Percentiles rank a stretch among this genome's conserved stretches.
These are phyloP conservation scores for Prostheceraeus crozeri DNA, from an alignment of 2,888 invertebrate species.

Conservation along the genomic window DNA sequence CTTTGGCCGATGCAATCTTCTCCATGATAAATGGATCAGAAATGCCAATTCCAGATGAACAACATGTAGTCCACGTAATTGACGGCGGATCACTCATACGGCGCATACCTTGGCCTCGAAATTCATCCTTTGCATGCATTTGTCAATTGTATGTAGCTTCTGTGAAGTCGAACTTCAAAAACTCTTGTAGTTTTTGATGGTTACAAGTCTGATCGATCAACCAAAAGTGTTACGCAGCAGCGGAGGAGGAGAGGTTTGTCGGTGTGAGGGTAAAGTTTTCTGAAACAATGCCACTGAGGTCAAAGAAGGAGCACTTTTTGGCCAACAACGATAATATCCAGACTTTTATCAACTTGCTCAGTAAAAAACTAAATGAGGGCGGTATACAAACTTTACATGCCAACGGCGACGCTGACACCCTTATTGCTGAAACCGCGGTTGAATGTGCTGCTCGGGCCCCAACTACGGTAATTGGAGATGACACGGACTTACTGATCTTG, in stretches of 20 bases:
- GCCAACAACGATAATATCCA: conserved; percentile 44
- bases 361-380: too few species aligned
- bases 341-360: conserved; percentile 41
- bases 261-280: conserved; percentile 40
- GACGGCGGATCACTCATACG: background rate
- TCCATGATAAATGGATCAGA: too few species aligned
- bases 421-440: conserved; percentile 43
- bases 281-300: conserved; percentile 38
- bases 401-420: conserved; percentile 43
- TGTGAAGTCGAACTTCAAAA: conserved; percentile 13
- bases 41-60: too few species aligned
- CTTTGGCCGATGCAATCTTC: conserved; percentile 42
- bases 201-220: conserved; percentile 20
- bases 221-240: conserved; percentile 21
- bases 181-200: conserved; percentile 29
- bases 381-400: conserved; percentile 40
- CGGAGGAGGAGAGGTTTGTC: conserved; percentile 25
- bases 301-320: conserved; percentile 43
- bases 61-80: too few species aligned
- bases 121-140: background rate
- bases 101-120: conserved; percentile 42
- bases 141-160: conserved; percentile 12
- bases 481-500: conserved; percentile 44
- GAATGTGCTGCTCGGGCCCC: conserved; percentile 11
- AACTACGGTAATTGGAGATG: conserved; percentile 43